Evolutionary conservation across 2,888 invertebrate species (phyloP).

Genomic region (Clunio marinus): DNA sequence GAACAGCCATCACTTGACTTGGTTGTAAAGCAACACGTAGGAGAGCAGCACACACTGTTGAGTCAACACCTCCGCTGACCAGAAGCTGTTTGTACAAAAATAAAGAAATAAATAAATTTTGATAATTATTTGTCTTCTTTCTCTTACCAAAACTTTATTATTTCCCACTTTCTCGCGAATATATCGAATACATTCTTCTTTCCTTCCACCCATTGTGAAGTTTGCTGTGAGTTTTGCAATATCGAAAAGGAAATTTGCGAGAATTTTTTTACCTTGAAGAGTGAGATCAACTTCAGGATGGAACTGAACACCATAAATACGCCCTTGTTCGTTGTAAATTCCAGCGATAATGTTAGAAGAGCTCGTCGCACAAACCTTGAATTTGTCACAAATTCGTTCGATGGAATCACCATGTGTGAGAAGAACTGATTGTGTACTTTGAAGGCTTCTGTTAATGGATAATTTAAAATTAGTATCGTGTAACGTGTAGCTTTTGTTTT

Average conservation of each 20-base stretch:
- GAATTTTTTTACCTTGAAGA: slow-evolving; percentile 81
- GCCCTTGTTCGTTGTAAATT: slow-evolving; percentile 84
- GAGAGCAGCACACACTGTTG: slow-evolving; percentile 97
- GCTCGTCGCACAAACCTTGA: slow-evolving; percentile 81
- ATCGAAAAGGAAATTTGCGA: slow-evolving; percentile 91
- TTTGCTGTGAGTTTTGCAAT: slow-evolving; percentile 80
- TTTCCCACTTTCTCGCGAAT: slow-evolving; percentile 84
- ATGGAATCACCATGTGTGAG: slow-evolving; percentile 97
- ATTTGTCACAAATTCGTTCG: slow-evolving; percentile 82
- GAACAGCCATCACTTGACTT: slow-evolving; percentile 91
- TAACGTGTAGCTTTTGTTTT: slow-evolving; percentile 49
- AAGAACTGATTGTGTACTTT: slow-evolving; percentile 82
- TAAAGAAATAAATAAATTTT: slow-evolving; percentile 37
- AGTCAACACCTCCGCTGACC: slow-evolving; percentile 98
- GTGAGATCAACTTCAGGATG: slow-evolving; percentile 98
- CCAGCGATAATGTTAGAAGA: slow-evolving; percentile 75
- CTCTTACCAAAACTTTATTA: slow-evolving; percentile 84
- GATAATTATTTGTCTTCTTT: slow-evolving; percentile 32
- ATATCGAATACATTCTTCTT: slow-evolving; percentile 85
- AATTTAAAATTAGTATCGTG: slow-evolving; percentile 43
- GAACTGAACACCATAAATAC: slow-evolving; percentile 95
- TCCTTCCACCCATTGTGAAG: slow-evolving; percentile 83
- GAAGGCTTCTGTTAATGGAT: slow-evolving; percentile 65
- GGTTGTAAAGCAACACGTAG: slow-evolving; percentile 83
- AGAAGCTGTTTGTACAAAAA: slow-evolving; percentile 78